These are phyloP conservation scores for Nipponacmea schrenckii DNA, from an alignment of 2,888 invertebrate genomes.

Conservation along the genomic window DNA sequence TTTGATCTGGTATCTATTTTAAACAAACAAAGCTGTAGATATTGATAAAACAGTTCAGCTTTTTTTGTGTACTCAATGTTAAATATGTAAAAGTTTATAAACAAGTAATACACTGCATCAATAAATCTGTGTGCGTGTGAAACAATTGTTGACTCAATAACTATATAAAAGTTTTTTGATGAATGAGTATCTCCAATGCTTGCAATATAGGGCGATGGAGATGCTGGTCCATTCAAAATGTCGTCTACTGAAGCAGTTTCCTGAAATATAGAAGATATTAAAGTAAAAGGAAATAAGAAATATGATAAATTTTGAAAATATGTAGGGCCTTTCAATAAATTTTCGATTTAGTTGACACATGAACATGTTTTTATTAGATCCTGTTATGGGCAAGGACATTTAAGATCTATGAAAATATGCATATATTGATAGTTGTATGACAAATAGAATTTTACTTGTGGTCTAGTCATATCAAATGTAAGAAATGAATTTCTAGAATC, in stretches of 20 bases:
- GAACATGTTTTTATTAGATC: neutral
- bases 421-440: no score
- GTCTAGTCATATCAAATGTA: no score
- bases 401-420: neutral
- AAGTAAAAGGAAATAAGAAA: no score
- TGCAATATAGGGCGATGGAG: neutral
- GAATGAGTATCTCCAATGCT: neutral
- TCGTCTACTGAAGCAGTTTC: neutral
- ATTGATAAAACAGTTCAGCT: neutral
- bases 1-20: neutral
- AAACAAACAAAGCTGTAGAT: conserved; percentile 1
- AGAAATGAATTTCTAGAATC: no score
- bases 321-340: neutral
- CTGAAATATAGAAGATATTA: neutral
- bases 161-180: neutral
- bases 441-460: no score
- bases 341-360: neutral
- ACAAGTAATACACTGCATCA: neutral
- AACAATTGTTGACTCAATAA: neutral
- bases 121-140: neutral
- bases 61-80: neutral
- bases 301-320: no score
- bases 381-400: neutral
- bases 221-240: neutral
- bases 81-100: neutral